Conservation (phyloP, 64 coral and sea anemone species). For the Orbicella faveolata region DNA sequence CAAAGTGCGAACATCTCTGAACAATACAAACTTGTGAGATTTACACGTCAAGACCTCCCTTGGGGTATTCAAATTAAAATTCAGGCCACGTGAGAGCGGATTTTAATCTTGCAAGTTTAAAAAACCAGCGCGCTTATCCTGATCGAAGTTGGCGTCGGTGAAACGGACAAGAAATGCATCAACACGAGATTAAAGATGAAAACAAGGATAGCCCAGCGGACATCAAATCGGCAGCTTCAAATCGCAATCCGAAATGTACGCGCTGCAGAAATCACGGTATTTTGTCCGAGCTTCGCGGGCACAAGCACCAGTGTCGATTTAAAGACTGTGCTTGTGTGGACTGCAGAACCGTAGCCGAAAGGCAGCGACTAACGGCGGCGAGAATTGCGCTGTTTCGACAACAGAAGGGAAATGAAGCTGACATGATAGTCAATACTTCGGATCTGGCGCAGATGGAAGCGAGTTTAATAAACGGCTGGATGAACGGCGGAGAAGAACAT, state of each 20-base stretch:
- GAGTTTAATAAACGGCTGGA: slow-evolving; percentile 6
- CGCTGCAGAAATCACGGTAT: slow-evolving; percentile 93
- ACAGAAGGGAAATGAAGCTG: slow-evolving; percentile 81
- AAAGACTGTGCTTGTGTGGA: slow-evolving; percentile 86
- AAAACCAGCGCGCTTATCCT: slow-evolving; percentile 18
- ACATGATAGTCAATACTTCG: slow-evolving; percentile 55
- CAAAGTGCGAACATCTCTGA: slow-evolving; percentile 16
- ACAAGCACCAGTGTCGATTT: slow-evolving; percentile 95
- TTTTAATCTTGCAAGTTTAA: slow-evolving; percentile 4
- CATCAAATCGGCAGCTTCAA: slow-evolving; percentile 19
- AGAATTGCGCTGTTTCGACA: slow-evolving; percentile 90
- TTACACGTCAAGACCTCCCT: not conserved
- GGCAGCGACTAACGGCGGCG: slow-evolving; percentile 84
- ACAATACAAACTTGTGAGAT: slow-evolving; percentile 40
- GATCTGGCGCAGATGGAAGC: slow-evolving; percentile 29
- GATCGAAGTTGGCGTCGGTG: not conserved
- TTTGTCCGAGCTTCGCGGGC: slow-evolving; percentile 89
- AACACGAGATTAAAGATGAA: slow-evolving; percentile 38
- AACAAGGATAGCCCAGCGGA: not conserved
- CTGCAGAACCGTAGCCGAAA: slow-evolving; percentile 83
- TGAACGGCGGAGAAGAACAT: slow-evolving; percentile 9
- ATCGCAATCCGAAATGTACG: slow-evolving; percentile 85
- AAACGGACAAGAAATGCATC: slow-evolving; percentile 9
- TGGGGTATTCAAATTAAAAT: slow-evolving; percentile 23
- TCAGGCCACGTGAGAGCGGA: not conserved